Percentiles rank a stretch among this genome's conserved stretches.
These are phyloP conservation scores for Penaeus monodon DNA, from an alignment of 2,888 invertebrate species.

Conservation along the genomic window DNA sequence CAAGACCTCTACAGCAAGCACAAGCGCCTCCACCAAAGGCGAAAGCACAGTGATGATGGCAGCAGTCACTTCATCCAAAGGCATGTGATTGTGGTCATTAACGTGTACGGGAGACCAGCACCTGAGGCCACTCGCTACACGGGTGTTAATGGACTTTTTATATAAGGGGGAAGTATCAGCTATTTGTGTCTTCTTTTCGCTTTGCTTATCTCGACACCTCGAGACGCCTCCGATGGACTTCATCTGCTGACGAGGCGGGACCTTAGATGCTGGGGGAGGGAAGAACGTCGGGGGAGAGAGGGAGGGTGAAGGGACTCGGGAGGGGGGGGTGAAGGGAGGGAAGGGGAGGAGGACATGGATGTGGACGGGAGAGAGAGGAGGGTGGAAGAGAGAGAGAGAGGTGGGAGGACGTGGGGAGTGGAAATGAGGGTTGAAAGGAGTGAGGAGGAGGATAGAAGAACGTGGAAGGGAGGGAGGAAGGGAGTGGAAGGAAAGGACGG, in stretches of 20 bases:
- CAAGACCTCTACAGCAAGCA: no score
- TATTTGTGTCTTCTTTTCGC: no score
- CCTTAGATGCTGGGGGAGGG: not conserved
- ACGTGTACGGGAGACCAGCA: no score
- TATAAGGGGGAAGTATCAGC: no score
- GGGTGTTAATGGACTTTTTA: no score
- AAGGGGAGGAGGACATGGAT: not conserved
- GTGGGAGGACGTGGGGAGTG: not conserved
- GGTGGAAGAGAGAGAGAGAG: not conserved
- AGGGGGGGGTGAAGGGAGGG: not conserved
- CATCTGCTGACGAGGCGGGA: not conserved
- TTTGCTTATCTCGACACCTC: no score
- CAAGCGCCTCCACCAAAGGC: no score
- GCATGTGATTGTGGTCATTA: no score
- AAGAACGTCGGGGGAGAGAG: not conserved
- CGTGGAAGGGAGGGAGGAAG: not conserved
- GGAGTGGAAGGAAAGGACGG: not conserved
- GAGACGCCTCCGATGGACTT: no score
- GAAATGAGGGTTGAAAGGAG: not conserved
- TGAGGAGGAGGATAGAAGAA: slow-evolving; percentile 1
- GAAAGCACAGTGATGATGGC: no score
- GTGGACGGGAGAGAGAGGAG: not conserved
- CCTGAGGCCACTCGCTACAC: no score
- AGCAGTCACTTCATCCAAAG: no score
- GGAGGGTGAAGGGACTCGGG: not conserved